phyloP scores from a whole-genome alignment of 2,113 vertebrate genomes.

The Urocynchramus pylzowi region DNA sequence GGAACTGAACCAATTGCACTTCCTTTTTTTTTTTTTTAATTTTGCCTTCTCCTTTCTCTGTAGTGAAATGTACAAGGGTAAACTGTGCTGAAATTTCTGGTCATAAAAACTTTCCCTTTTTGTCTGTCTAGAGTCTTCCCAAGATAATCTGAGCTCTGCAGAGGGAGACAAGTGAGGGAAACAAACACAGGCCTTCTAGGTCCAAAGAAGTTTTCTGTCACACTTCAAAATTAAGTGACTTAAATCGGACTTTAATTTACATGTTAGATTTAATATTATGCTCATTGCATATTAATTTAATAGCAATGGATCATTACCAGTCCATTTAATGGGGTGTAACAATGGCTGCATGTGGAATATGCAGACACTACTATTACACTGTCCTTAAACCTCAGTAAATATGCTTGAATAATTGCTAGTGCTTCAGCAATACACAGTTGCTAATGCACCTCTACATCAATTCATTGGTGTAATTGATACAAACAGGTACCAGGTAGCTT shows the following conservation, averaged over 20 bases:
- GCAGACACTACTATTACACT: slow-evolving; percentile 58
- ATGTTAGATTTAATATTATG: slow-evolving; percentile 71
- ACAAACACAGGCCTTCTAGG: neutral
- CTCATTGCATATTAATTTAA: slow-evolving; percentile 74
- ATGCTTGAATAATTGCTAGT: slow-evolving; percentile 68
- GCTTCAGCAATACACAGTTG: slow-evolving; percentile 43
- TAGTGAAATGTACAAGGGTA: neutral
- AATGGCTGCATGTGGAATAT: slow-evolving; percentile 67
- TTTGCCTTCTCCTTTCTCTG: neutral
- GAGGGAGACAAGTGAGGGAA: neutral
- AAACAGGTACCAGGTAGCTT: neutral
- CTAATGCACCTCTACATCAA: slow-evolving; percentile 20
- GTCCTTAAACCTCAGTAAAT: slow-evolving; percentile 73
- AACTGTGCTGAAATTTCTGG: neutral
- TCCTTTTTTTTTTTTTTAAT: neutral
- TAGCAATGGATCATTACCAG: slow-evolving; percentile 71
- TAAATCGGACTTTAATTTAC: slow-evolving; percentile 73
- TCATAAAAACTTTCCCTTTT: neutral
- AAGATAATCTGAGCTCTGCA: neutral
- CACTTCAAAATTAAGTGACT: slow-evolving; percentile 68
- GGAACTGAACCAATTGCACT: neutral
- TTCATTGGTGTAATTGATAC: slow-evolving; percentile 24
- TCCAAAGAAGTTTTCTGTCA: slow-evolving; percentile 64
- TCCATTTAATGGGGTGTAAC: slow-evolving; percentile 72
- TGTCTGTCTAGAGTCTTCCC: neutral